phyloP scores from a whole-genome alignment of 2,113 vertebrate genomes.

The Protobothrops flavoviridis region DNA sequence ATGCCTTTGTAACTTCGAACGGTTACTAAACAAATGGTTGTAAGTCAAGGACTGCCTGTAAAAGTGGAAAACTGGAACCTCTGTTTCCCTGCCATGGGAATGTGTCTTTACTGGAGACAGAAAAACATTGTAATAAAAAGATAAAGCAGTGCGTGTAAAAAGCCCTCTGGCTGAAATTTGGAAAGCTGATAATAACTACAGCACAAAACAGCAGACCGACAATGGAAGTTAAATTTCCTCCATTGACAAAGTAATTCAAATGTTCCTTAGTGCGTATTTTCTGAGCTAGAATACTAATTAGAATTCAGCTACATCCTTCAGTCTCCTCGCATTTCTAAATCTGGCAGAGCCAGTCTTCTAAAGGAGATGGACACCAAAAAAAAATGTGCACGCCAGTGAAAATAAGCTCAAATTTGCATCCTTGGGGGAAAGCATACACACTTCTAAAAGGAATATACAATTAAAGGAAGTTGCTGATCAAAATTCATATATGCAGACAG shows the following conservation, averaged over 20 bases:
- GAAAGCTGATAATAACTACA: not conserved
- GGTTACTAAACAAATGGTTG: not conserved
- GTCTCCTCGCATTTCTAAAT: not conserved
- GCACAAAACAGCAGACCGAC: not conserved
- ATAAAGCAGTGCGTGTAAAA: not conserved
- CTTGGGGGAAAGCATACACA: not conserved
- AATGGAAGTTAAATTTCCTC: not conserved
- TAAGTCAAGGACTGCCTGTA: not conserved
- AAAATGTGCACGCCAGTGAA: not conserved
- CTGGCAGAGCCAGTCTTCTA: not conserved
- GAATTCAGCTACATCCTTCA: not conserved
- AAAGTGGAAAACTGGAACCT: not conserved
- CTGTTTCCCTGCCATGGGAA: not conserved
- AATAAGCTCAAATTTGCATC: not conserved
- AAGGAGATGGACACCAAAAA: not conserved
- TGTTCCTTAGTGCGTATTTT: not conserved
- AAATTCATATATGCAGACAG: not conserved
- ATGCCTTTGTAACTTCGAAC: not conserved
- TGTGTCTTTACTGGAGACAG: not conserved
- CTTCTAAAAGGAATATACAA: not conserved
- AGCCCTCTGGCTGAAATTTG: not conserved
- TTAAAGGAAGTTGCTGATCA: not conserved
- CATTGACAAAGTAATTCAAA: not conserved
- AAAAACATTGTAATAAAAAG: not conserved
- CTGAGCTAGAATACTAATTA: not conserved